These are phyloP conservation scores for Trimorus sp. DNA, from an alignment of 2,888 invertebrate species.

Conservation along the genomic window DNA sequence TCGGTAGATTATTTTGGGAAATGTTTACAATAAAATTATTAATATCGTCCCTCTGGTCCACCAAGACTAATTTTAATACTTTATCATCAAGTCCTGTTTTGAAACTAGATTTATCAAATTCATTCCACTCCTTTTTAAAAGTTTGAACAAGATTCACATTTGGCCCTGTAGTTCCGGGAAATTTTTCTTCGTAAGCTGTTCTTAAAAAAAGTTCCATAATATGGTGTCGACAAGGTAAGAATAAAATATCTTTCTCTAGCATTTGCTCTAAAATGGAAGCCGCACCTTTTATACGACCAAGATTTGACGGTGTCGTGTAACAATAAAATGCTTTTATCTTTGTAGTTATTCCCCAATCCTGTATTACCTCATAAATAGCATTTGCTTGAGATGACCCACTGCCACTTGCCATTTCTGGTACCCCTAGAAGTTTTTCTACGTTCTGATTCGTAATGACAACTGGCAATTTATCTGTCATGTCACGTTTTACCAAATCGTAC, in stretches of 20 bases:
- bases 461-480: too few species aligned
- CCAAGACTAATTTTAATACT: constrained; percentile 36
- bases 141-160: constrained; percentile 67
- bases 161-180: constrained; percentile 61
- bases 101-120: constrained; percentile 49
- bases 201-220: constrained; percentile 69
- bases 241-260: constrained; percentile 64
- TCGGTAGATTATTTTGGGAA: constrained; percentile 39
- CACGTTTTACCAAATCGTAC: too few species aligned
- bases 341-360: constrained; percentile 63
- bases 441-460: too few species aligned
- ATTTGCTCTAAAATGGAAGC: constrained; percentile 66
- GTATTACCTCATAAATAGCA: too few species aligned
- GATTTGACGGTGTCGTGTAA: constrained; percentile 71
- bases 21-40: constrained; percentile 13
- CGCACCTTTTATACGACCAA: constrained; percentile 68
- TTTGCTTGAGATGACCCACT: too few species aligned
- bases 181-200: constrained; percentile 66
- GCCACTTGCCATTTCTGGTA: too few species aligned
- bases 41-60: constrained; percentile 19
- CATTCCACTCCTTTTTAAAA: constrained; percentile 64
- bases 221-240: constrained; percentile 70
- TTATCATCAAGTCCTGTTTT: constrained; percentile 42
- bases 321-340: constrained; percentile 68
- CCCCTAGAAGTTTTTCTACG: too few species aligned